These are phyloP conservation scores for Sporophila hypoxantha DNA, from an alignment of 2,113 vertebrate genomes.

Conservation along the genomic window DNA sequence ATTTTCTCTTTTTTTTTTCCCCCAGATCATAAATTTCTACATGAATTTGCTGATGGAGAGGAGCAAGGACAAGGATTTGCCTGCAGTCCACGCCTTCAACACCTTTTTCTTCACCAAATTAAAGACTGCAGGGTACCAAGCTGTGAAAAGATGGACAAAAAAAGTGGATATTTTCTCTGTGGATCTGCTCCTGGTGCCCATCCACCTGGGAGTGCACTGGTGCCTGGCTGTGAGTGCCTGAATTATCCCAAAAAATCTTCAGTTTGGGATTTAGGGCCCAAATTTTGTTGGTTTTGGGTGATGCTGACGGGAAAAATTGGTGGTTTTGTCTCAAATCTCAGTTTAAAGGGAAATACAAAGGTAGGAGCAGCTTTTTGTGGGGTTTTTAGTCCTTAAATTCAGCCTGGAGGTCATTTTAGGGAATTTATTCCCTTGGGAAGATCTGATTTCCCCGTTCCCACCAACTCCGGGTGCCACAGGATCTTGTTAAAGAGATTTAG, in stretches of 20 bases:
- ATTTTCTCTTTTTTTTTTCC: background rate
- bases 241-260: accelerated
- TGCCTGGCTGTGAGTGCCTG: background rate
- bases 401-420: background rate
- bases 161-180: background rate
- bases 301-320: background rate
- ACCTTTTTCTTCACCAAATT: background rate
- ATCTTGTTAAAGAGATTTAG: background rate
- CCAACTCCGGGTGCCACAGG: background rate
- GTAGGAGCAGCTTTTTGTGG: background rate
- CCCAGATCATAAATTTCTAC: background rate
- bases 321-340: background rate
- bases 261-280: accelerated
- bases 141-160: background rate
- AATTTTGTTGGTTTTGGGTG: accelerated
- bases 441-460: background rate
- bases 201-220: background rate
- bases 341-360: background rate
- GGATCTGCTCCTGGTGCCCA: background rate
- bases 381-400: background rate
- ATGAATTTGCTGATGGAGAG: background rate
- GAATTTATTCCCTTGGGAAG: background rate
- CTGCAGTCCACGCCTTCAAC: background rate
- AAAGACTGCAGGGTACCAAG: background rate
- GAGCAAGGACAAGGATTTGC: background rate